Percentiles rank a stretch among this genome's conserved stretches.
These are phyloP conservation scores for Sphinx pinastri DNA, from an alignment of 2,888 invertebrate genomes.

Conservation along the genomic window DNA sequence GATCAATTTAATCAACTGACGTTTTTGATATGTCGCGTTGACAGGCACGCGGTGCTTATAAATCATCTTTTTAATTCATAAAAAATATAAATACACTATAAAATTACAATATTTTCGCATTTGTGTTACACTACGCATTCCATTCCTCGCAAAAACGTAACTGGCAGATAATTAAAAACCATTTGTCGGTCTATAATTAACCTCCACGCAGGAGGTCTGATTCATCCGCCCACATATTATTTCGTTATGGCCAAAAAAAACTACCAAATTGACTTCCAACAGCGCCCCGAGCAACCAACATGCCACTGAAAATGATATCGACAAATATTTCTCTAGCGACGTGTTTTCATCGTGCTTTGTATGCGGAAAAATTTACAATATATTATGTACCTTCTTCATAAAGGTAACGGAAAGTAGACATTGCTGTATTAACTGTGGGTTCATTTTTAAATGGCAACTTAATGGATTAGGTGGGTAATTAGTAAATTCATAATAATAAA, in stretches of 20 bases:
- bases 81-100: too few species aligned
- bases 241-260: conserved; percentile 58
- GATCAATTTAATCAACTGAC: too few species aligned
- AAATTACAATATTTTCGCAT: not conserved
- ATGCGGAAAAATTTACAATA: conserved; percentile 44
- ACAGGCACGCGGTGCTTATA: too few species aligned
- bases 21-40: too few species aligned
- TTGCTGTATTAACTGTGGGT: too few species aligned
- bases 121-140: not conserved
- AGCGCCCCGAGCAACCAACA: conserved; percentile 71
- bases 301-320: conserved; percentile 57
- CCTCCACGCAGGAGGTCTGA: conserved; percentile 73
- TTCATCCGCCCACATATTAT: conserved; percentile 60
- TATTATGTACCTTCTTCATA: conserved; percentile 39
- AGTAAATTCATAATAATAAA: too few species aligned
- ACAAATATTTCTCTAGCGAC: conserved; percentile 47
- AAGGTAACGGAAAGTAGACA: too few species aligned
- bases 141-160: conserved; percentile 25
- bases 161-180: conserved; percentile 36
- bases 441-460: too few species aligned
- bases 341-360: conserved; percentile 28
- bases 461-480: too few species aligned
- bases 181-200: conserved; percentile 37
- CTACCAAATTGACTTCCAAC: conserved; percentile 46
- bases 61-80: too few species aligned